Evolutionary conservation across 2,113 vertebrate species (phyloP).

Genomic region (Philantomba maxwellii): DNA sequence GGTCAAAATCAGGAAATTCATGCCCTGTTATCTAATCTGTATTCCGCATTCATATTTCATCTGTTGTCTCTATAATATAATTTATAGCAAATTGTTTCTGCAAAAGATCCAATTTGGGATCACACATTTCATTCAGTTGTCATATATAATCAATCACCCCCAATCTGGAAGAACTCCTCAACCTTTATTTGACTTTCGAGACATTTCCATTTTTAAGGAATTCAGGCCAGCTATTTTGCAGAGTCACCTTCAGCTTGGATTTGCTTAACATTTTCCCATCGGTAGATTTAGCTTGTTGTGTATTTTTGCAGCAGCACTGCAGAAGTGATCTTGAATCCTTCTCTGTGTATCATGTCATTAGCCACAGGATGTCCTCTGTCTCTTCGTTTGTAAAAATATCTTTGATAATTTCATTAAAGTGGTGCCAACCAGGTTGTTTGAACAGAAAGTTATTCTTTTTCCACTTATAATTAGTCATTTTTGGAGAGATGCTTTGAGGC

Average conservation of each 20-base stretch:
- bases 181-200: background rate
- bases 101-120: background rate
- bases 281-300: background rate
- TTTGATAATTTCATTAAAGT: background rate
- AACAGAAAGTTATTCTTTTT: background rate
- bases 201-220: background rate
- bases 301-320: background rate
- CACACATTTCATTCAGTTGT: background rate
- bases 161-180: background rate
- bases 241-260: background rate
- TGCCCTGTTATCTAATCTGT: background rate
- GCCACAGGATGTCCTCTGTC: background rate
- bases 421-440: background rate
- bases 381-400: background rate
- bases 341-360: accelerated
- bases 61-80: background rate
- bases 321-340: too few relatives aligned
- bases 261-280: accelerated
- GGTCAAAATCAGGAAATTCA: background rate
- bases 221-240: too few relatives aligned
- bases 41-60: background rate
- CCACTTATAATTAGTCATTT: background rate
- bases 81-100: background rate
- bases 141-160: background rate
- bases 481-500: background rate